Conservation (phyloP, 2,113 vertebrate genomes). For the Parotia lawesii region DNA sequence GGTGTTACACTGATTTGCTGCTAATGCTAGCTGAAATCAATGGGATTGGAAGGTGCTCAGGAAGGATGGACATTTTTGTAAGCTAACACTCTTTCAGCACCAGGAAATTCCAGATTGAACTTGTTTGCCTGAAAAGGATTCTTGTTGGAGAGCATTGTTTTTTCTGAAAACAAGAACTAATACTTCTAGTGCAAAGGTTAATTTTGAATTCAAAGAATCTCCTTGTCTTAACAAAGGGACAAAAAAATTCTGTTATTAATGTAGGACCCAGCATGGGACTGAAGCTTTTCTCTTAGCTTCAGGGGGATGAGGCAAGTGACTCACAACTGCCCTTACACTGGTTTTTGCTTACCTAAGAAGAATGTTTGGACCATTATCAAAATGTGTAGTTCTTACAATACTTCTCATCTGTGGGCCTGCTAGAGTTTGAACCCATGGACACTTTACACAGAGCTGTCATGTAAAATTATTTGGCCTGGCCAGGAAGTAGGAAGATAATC, state of each 20-base stretch:
- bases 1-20: not conserved
- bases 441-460: not conserved
- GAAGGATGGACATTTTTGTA: conserved; percentile 32
- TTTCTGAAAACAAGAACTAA: conserved; percentile 32
- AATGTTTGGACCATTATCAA: not conserved
- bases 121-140: conserved; percentile 51
- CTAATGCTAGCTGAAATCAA: conserved; percentile 25
- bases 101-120: conserved; percentile 50
- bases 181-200: conserved; percentile 46
- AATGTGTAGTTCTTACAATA: not conserved
- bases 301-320: not conserved
- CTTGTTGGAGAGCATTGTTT: not conserved
- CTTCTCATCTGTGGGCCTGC: not conserved
- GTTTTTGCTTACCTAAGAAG: not conserved
- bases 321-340: not conserved
- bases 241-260: not conserved
- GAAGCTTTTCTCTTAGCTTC: not conserved
- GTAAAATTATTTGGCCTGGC: not conserved
- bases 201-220: conserved; percentile 30
- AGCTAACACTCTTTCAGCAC: conserved; percentile 27
- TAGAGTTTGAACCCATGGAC: not conserved
- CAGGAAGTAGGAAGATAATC: not conserved
- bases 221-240: not conserved
- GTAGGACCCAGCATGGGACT: not conserved
- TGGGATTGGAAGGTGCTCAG: conserved; percentile 34